phyloP scores from a whole-genome alignment of 1,140 invertebrate species.

The Caenorhabditis briggsae region DNA sequence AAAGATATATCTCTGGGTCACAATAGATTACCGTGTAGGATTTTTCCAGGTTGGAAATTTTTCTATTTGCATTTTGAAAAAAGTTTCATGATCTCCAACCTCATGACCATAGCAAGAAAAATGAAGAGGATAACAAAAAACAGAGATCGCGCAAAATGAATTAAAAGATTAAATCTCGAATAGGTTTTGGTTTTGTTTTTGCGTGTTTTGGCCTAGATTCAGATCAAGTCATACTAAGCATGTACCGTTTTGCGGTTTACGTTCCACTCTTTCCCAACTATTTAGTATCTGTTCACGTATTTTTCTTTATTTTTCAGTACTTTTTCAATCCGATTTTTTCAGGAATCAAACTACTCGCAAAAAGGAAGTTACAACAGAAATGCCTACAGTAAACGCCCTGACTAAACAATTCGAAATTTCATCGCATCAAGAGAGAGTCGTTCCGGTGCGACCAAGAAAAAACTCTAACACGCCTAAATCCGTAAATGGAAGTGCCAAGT shows the following conservation, averaged over 20 bases:
- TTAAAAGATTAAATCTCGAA: constrained; percentile 27
- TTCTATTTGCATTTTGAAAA: no score
- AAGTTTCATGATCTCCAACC: no score
- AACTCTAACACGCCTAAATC: not conserved
- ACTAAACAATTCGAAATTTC: constrained; percentile 29
- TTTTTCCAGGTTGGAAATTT: no score
- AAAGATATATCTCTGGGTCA: no score
- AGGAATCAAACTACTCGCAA: constrained; percentile 3
- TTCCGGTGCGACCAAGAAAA: constrained; percentile 20
- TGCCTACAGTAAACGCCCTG: constrained; percentile 38
- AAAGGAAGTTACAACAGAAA: constrained; percentile 23
- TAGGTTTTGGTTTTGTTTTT: not conserved
- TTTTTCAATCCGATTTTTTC: not conserved
- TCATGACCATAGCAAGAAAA: no score
- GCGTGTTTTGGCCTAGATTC: constrained; percentile 1
- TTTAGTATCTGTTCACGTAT: no score
- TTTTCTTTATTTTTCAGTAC: not conserved
- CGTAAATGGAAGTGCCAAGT: not conserved
- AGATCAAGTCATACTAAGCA: not conserved
- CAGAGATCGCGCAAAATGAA: not conserved
- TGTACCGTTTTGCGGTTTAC: not conserved
- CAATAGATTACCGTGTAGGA: no score
- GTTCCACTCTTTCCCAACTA: no score
- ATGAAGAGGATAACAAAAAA: not conserved
- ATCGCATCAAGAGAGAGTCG: constrained; percentile 8